Base-by-base conservation (phyloP, 2,113 vertebrate species). In the Chunga burmeisteri region DNA sequence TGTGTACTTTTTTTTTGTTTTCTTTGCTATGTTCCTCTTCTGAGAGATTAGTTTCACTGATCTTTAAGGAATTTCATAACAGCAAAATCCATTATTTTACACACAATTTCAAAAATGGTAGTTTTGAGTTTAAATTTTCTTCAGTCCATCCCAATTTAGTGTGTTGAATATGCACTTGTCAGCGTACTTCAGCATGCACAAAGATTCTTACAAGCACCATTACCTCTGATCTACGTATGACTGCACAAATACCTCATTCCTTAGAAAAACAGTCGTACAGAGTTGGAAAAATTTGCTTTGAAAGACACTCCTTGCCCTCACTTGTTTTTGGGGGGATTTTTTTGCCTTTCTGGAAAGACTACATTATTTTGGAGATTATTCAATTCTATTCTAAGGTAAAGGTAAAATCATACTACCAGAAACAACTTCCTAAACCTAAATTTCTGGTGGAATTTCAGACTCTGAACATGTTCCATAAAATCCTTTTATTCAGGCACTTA, bases 71-170 rank as follows among this genome's bases (percentile, higher is more conserved):
- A 73, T 68, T 89, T 81, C 52, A 9, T 59, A 77, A 86, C 23
- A 77, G 26, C 11, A 94, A 93, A 92, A 92, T 87, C n/a, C 55
- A 66, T 86, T 90, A 36, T 70, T 93, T 93, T 80, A 50, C 26
- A 59, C 52, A 59, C 36, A 59, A 65, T 67, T 90, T 92, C 27
- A 83, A 53, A 74, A 88, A 52, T 17, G 9, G n/a, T 67, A 77
- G 38, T 67, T 93, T 70, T 65, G 47, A 81, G 65, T 63, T 91
- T 61, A 67, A 61, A 42, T 94, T 90, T 95, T 87, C 56, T 0
- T 0, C 20, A 62, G 20, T n/a, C 44, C 67, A 61, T 49, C 40
- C 66, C 27, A 46, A 32, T 90, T 84, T n/a, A 62, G 10, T 7
- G 6, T 23, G 30, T 50, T 87, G 53, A 88, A 68, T 79, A 65